Conservation (phyloP, 1,140 invertebrate species). For the Ptiloglossa arizonensis region DNA sequence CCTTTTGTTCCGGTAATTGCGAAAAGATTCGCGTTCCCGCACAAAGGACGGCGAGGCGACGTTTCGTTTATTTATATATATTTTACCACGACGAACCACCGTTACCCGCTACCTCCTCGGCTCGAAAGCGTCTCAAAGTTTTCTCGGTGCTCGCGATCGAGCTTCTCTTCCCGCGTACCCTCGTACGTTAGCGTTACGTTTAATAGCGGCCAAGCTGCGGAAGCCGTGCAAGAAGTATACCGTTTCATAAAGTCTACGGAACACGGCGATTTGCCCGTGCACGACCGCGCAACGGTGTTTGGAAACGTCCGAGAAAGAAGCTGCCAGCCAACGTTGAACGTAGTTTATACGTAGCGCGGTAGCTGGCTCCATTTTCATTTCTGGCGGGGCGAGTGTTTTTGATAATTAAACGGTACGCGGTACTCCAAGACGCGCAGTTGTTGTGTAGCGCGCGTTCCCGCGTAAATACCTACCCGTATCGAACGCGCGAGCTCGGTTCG, state of each 20-base stretch:
- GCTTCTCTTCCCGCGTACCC: background rate
- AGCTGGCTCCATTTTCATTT: constrained; percentile 12
- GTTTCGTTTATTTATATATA: background rate
- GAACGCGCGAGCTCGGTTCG: too few species aligned
- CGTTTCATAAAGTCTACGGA: constrained; percentile 5
- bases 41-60: background rate
- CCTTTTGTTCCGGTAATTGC: background rate
- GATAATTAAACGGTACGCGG: too few species aligned
- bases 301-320: background rate
- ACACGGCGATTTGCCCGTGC: constrained; percentile 1
- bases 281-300: background rate
- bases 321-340: background rate
- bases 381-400: background rate
- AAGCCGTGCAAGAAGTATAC: background rate
- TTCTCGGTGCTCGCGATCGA: background rate
- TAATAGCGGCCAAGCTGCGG: background rate
- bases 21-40: background rate
- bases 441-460: too few species aligned
- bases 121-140: background rate
- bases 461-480: too few species aligned
- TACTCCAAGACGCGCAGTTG: too few species aligned
- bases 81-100: background rate
- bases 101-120: background rate
- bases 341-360: background rate
- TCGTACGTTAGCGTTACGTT: constrained; percentile 1